Conservation (phyloP, 2,888 invertebrate species). For the Congeria kusceri region DNA sequence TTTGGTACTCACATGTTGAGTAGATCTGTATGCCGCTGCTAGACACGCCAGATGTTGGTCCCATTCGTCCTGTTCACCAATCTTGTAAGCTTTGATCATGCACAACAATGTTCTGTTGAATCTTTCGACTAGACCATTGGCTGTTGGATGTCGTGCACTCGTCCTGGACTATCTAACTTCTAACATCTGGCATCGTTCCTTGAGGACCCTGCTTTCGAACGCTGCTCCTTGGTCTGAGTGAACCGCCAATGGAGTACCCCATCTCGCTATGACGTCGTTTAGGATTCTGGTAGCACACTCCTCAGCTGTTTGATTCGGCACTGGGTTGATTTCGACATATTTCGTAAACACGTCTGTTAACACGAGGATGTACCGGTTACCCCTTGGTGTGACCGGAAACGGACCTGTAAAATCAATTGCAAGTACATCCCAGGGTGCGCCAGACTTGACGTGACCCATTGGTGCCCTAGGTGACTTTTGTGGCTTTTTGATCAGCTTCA, state of each 20-base stretch:
- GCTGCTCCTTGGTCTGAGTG: conserved; percentile 21
- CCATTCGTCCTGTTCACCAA: conserved; percentile 50
- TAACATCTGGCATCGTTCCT: conserved; percentile 28
- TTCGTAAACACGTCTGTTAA: too few relatives aligned
- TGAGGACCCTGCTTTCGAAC: conserved; percentile 34
- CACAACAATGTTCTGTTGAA: too few relatives aligned
- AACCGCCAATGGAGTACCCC: too few relatives aligned
- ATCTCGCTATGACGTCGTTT: conserved; percentile 18
- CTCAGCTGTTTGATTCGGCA: conserved; percentile 16
- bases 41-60: conserved; percentile 48
- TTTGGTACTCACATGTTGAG: conserved; percentile 38
- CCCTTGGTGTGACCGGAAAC: conserved; percentile 13
- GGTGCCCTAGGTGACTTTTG: too few relatives aligned
- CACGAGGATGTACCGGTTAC: too few relatives aligned
- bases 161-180: conserved; percentile 48
- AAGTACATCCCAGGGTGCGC: conserved; percentile 20
- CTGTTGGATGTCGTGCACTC: too few relatives aligned
- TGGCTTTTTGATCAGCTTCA: too few relatives aligned
- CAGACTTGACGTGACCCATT: too few relatives aligned
- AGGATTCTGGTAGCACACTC: conserved; percentile 5
- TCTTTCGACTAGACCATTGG: too few relatives aligned
- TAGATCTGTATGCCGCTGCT: conserved; percentile 50
- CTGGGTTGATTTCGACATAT: too few relatives aligned
- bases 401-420: conserved; percentile 17
- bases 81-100: too few relatives aligned